A percentile compares a stretch with the other conserved stretches of the same genome.
Conservation (phyloP, 2,797 vertebrate genomes). For the Spondyliosoma cantharus region DNA sequence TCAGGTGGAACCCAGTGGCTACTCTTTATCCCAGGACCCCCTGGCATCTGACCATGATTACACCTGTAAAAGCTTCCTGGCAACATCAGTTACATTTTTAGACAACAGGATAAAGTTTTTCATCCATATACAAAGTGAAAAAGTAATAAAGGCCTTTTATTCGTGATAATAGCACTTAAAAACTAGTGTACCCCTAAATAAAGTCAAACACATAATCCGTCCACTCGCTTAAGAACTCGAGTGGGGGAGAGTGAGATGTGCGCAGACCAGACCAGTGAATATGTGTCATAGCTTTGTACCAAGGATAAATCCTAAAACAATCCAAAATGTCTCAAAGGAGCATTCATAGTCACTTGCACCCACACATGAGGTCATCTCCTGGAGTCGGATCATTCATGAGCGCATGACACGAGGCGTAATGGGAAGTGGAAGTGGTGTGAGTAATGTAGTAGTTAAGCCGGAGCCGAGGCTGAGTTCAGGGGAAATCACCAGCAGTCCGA, state of each 20-base stretch:
- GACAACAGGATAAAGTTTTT: not conserved
- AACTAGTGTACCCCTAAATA: not conserved
- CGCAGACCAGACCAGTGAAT: slow-evolving; percentile 7
- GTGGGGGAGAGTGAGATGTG: slow-evolving; percentile 19
- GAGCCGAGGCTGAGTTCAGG: slow-evolving; percentile 61
- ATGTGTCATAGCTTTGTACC: slow-evolving; percentile 37
- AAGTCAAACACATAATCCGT: not conserved
- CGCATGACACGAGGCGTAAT: slow-evolving; percentile 58
- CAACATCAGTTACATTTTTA: not conserved
- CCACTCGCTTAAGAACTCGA: not conserved
- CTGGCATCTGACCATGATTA: not conserved
- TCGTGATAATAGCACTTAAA: not conserved
- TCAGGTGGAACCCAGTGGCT: not conserved
- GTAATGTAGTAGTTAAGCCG: slow-evolving; percentile 70
- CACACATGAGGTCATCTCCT: slow-evolving; percentile 72
- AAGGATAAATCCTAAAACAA: slow-evolving; percentile 56
- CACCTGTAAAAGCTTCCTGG: not conserved
- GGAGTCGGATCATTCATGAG: slow-evolving; percentile 52
- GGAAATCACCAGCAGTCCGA: slow-evolving; percentile 70
- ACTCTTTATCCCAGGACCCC: not conserved
- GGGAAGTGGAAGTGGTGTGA: slow-evolving; percentile 76
- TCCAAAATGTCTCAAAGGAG: slow-evolving; percentile 71
- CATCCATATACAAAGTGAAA: not conserved
- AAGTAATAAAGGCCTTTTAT: not conserved
- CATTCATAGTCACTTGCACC: slow-evolving; percentile 65